Evolutionary conservation across 2,797 vertebrate genomes (phyloP).

Genomic region (Takifugu rubripes): DNA sequence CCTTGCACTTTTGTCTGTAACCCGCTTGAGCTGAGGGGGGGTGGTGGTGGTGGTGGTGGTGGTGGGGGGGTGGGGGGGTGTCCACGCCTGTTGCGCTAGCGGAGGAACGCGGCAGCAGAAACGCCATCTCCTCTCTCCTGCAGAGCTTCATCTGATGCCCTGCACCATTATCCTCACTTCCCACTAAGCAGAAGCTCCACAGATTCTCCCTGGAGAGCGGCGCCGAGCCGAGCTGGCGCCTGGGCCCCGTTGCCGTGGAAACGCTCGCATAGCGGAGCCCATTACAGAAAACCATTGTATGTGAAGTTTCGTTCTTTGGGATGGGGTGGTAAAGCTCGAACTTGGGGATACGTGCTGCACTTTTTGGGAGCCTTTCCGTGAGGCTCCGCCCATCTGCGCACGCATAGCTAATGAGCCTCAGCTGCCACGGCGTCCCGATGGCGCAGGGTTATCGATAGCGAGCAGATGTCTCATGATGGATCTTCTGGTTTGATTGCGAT

Average conservation of each 20-base stretch:
- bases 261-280: slow-evolving; percentile 73
- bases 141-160: slow-evolving; percentile 69
- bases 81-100: too few species aligned
- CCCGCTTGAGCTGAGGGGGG: too few species aligned
- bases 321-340: slow-evolving; percentile 20
- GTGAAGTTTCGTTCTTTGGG: slow-evolving; percentile 21
- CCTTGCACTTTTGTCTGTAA: too few species aligned
- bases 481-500: slow-evolving; percentile 49
- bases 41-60: too few species aligned
- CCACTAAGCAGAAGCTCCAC: slow-evolving; percentile 71
- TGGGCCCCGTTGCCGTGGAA: slow-evolving; percentile 76
- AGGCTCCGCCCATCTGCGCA: neutral
- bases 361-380: neutral
- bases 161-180: slow-evolving; percentile 69
- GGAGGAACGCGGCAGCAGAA: too few species aligned
- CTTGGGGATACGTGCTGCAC: slow-evolving; percentile 8
- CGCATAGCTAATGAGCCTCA: slow-evolving; percentile 35
- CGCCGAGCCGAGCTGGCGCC: slow-evolving; percentile 69
- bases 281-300: slow-evolving; percentile 72
- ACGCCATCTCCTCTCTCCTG: slow-evolving; percentile 41
- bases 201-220: slow-evolving; percentile 72
- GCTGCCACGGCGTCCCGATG: slow-evolving; percentile 14
- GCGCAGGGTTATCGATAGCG: slow-evolving; percentile 45
- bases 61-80: too few species aligned
- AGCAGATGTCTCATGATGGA: slow-evolving; percentile 56